Base-by-base conservation (phyloP, 53 echinoderm and acorn worm genomes). In the Antedon mediterranea region DNA sequence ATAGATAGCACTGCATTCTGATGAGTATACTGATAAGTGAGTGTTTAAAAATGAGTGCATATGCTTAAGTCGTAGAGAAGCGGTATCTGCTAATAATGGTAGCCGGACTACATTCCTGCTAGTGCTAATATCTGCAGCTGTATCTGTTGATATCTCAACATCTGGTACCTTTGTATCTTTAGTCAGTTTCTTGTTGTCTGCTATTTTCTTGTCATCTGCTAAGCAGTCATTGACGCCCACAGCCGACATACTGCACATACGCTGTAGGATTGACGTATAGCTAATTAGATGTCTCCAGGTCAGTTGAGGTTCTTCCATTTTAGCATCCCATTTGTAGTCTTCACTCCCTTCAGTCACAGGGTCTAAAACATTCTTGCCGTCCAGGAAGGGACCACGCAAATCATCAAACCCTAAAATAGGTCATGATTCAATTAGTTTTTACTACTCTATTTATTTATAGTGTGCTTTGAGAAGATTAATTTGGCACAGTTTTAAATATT, bases 271-370 rank as follows among this genome's bases (percentile, higher is more conserved):
- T 30, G 89, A 81, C 29, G 89, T 91, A 71, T 95, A 95, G 33
- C 87, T 88, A 42, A 91, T 77, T 31, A 95, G 84, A 81, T 95
- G 95, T n/a, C 91, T 73, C 95, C 95, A 95, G 32, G 88, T 90
- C 74, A 93, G 34, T 30, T 57, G 57, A 18, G 23, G 57, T 23
- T 57, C 57, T 57, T 57, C 23, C 23, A 23, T 18, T 57, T 1
- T 11, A 57, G 23, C 2, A 23, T 57, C 57, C 9, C 23, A 8
- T 11, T 57, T 57, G 11, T 6, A 37, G 57, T 57, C 57, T 23
- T 6, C 15, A 57, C 57, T 57, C 2, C 15, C 20, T 57, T 57
- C 57, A 15, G 9, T 26, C 2, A 57, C 2, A 11, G 57, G 9
- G 57, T 57, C 57, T 57, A 57, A 57, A 2, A 57, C 57, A 57